Evolutionary conservation across 2,888 invertebrate species (phyloP).

Genomic region (Aleiodes alternator): DNA sequence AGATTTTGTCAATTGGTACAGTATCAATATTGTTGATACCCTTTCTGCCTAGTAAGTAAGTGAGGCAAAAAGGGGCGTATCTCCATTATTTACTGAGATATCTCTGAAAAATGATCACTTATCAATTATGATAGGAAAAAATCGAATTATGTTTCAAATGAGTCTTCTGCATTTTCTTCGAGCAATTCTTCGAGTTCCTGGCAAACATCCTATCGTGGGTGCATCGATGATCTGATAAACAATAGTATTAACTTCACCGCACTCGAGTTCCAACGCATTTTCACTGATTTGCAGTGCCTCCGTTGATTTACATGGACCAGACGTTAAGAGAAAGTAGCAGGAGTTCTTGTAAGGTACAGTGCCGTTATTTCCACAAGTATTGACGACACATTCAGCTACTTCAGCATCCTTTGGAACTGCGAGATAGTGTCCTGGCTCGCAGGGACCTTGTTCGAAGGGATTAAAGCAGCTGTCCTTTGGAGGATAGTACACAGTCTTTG

Average conservation of each 20-base stretch:
- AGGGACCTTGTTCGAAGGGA: conserved; percentile 81
- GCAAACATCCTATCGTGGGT: too few relatives aligned
- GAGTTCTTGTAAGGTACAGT: conserved; percentile 74
- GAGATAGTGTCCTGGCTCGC: conserved; percentile 77
- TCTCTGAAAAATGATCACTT: too few relatives aligned
- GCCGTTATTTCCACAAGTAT: conserved; percentile 78
- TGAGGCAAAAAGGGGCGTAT: too few relatives aligned
- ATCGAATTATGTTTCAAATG: conserved; percentile 76
- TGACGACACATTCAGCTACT: conserved; percentile 79
- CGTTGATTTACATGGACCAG: conserved; percentile 74
- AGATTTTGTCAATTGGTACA: too few relatives aligned
- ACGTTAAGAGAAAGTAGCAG: conserved; percentile 73
- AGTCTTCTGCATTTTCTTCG: conserved; percentile 94
- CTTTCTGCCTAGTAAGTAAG: too few relatives aligned
- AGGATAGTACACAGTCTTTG: conserved; percentile 78
- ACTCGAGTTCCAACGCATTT: conserved; percentile 77
- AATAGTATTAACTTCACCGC: conserved; percentile 61
- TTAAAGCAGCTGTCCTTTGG: conserved; percentile 79
- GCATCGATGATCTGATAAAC: too few relatives aligned
- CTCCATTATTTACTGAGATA: too few relatives aligned
- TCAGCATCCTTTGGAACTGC: conserved; percentile 76
- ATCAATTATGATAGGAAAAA: too few relatives aligned
- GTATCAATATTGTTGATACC: too few relatives aligned
- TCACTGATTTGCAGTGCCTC: conserved; percentile 79
- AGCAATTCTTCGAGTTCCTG: conserved; percentile 99